Base-by-base conservation (phyloP, 2,888 invertebrate genomes). In the Pyrocoelia pectoralis region DNA sequence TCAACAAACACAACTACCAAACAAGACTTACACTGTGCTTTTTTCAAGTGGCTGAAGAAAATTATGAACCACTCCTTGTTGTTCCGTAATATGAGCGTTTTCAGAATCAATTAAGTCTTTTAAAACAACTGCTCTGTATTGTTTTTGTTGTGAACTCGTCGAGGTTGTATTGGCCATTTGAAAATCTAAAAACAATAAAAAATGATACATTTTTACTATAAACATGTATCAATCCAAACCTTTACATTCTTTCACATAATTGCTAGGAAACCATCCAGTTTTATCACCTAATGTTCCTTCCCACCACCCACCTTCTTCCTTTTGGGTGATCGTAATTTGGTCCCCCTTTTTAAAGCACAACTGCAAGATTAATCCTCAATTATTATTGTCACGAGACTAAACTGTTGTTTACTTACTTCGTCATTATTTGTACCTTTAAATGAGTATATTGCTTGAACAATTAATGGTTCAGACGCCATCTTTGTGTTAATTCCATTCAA, bases 251-350 rank as follows among this genome's bases (percentile, higher is more conserved):
- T 92, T 92, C 65, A 97, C 96, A 86, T 97, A 98, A 83, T 98
- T 98, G 78, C 95, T 94, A 66, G 98, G 98, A 84, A 98, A 98
- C 98, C 98, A 98, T 75, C 97, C 98, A 68, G 98, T 98, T 79
- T 93, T 94, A 72, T 94, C 97, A 65, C 91, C 89, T 51, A 98
- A 84, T 6, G 98, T 98, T 10, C 98, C 98, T 84, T 99, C 99
- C 98, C 98, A 99, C 98, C 98, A 98, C 43, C 98, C 98, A 56
- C 97, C 98, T 76, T 98, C 97, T 76, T 95, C 92, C 62, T 89
- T 89, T 82, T 99, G 98, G 28, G 98, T 97, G 60, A 99, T 92
- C 33, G 96, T 96, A 73, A 99, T 98, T 71, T 97, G 85, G 82
- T 98, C 98, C 56, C 97, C 96, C 82, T 97, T 98, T 75, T 91